phyloP scores from a whole-genome alignment of 2,113 vertebrate genomes.

The Oceanites oceanicus region DNA sequence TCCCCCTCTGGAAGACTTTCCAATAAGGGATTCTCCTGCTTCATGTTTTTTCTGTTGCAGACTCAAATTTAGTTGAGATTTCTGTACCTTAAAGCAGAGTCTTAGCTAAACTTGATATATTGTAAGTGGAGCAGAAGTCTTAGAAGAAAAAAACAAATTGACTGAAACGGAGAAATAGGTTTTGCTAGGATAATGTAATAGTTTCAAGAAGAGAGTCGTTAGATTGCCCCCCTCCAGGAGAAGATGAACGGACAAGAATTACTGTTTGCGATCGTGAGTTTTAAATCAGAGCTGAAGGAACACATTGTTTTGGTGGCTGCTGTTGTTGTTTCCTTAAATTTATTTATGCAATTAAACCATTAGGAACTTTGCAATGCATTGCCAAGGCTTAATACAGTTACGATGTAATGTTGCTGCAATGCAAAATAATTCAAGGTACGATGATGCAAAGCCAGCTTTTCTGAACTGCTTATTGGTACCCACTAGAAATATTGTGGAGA shows the following conservation, averaged over 20 bases:
- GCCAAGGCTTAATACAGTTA: neutral
- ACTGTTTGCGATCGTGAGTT: rapidly evolving
- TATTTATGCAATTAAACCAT: neutral
- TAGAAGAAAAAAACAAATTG: neutral
- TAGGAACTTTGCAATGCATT: neutral
- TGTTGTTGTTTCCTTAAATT: neutral
- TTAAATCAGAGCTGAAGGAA: neutral
- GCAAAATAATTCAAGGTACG: neutral
- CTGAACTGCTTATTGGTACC: neutral
- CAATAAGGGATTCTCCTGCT: neutral
- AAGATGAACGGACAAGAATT: neutral
- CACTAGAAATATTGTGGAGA: rapidly evolving
- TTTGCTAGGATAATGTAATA: neutral
- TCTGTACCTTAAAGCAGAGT: neutral
- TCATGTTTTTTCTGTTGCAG: neutral
- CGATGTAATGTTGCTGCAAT: neutral
- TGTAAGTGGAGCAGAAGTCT: neutral
- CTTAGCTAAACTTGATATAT: neutral
- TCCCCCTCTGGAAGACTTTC: neutral
- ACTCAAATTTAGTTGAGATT: neutral
- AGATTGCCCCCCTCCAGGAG: neutral
- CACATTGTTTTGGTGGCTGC: neutral
- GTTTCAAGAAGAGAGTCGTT: neutral
- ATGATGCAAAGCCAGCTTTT: rapidly evolving
- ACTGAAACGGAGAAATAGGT: neutral